Conservation (phyloP, 2,888 invertebrate species). For the Teleogryllus oceanicus region DNA sequence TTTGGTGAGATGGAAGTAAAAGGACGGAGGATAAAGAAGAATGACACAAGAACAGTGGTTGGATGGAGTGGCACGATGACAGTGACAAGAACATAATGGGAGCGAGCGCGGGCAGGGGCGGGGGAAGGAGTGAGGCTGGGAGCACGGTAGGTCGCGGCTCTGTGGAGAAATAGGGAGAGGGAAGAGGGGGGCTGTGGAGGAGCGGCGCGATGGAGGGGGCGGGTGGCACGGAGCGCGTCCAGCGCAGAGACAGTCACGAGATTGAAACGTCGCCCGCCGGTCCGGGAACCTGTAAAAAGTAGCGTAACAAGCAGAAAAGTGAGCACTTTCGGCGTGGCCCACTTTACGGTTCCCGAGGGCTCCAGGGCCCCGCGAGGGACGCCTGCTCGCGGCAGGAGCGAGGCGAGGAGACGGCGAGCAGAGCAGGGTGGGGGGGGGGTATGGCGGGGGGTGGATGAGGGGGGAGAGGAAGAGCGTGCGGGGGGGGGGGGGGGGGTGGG, state of each 20-base stretch:
- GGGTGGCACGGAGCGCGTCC: background rate
- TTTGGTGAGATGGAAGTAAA: too few relatives aligned
- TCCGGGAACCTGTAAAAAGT: background rate
- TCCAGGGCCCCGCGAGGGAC: too few relatives aligned
- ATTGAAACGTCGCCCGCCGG: conserved; percentile 3
- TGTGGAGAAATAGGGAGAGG: too few relatives aligned
- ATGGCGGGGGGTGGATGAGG: background rate
- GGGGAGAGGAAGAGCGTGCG: background rate
- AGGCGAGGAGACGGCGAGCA: background rate
- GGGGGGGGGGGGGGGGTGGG: too few relatives aligned
- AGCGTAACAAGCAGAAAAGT: conserved; percentile 18
- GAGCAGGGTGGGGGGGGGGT: background rate
- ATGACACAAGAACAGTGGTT: too few relatives aligned
- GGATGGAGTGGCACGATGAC: too few relatives aligned
- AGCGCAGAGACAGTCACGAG: background rate
- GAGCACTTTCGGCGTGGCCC: background rate
- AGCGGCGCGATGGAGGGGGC: background rate
- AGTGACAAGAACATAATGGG: too few relatives aligned
- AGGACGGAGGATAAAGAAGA: too few relatives aligned
- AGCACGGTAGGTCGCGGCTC: too few relatives aligned
- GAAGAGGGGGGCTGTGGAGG: background rate
- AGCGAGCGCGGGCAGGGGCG: too few relatives aligned
- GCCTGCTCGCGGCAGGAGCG: background rate
- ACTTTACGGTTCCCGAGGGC: conserved; percentile 9
- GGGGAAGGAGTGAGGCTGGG: too few relatives aligned